Conservation (phyloP, 1,140 invertebrate genomes). For the Ostrea edulis region DNA sequence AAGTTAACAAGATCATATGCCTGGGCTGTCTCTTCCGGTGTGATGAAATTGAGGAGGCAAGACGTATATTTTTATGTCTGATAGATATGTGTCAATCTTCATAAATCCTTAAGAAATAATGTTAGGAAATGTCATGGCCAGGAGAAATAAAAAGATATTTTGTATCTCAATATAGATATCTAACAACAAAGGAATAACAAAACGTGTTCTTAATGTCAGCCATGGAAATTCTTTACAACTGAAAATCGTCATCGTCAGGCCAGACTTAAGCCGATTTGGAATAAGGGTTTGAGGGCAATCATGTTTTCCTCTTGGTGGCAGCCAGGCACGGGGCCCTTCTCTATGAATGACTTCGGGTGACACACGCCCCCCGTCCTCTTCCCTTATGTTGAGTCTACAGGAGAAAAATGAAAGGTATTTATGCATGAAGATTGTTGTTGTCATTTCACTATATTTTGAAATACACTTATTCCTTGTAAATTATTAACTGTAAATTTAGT, state of each 20-base stretch:
- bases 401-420: not conserved
- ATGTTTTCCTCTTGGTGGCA: not conserved
- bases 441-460: too few relatives aligned
- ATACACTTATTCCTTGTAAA: too few relatives aligned
- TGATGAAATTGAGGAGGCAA: too few relatives aligned
- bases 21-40: too few relatives aligned
- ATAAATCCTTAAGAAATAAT: not conserved
- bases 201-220: not conserved
- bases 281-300: not conserved
- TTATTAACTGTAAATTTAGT: too few relatives aligned
- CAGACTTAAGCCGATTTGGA: not conserved
- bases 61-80: too few relatives aligned
- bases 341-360: not conserved
- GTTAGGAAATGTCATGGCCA: not conserved
- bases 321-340: not conserved
- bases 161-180: not conserved
- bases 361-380: not conserved
- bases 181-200: not conserved
- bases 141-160: not conserved
- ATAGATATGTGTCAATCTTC: not conserved
- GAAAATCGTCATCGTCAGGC: not conserved
- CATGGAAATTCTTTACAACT: not conserved
- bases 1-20: not conserved
- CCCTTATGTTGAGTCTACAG: not conserved
- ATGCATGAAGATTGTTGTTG: not conserved